Base-by-base conservation (phyloP, 1,140 invertebrate species). In the Microplitis demolitor region DNA sequence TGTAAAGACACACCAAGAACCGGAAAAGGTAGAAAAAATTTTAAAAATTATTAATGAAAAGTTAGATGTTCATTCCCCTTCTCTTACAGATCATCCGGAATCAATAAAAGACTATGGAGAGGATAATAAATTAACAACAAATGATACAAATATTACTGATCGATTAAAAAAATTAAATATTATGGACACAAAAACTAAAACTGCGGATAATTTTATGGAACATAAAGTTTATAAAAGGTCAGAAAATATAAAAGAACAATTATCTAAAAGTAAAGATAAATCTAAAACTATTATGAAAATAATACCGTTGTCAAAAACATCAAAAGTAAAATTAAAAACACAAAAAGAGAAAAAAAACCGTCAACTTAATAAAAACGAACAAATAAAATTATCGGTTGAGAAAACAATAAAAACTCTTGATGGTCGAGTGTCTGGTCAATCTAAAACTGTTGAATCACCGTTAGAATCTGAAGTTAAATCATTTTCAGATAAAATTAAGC, bases 71-170 rank as follows among this genome's bases (percentile, higher is more conserved):
- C 71, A 73, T 66, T 71, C 66, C 63, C 35, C 69, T 73, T 76
- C 87, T 14, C 80, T 88, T 64, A 87, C 87, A 70, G 87, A 89
- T 81, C 61, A 86, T 87, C 8, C 45, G 34, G 11, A 39, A 16
- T 51, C 58, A 8, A 16, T 73, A 58, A 73, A 69, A 60, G 63
- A 35, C 39, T 1, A 45, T 53, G 50, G 58, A 62, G 50, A 35
- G n/a, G 16, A 16, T 14, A 54, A 24, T 14, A 14, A n/a, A 56
- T 4, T 14, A 62, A 2, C 33, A 37, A 35, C 37, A 35, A 45
- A 45, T 9, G 9, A 8, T 9, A 11, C 6, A 3, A 45, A 9
- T 6, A 45, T 9, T 9, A 45, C 6, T 45, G 39, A 45, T 11
- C 4, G 39, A 11, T 45, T 45, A 3, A 45, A 45, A 45, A 3